Evolutionary conservation across 2,888 invertebrate species (phyloP).

Genomic region (Eretmocerus hayati): DNA sequence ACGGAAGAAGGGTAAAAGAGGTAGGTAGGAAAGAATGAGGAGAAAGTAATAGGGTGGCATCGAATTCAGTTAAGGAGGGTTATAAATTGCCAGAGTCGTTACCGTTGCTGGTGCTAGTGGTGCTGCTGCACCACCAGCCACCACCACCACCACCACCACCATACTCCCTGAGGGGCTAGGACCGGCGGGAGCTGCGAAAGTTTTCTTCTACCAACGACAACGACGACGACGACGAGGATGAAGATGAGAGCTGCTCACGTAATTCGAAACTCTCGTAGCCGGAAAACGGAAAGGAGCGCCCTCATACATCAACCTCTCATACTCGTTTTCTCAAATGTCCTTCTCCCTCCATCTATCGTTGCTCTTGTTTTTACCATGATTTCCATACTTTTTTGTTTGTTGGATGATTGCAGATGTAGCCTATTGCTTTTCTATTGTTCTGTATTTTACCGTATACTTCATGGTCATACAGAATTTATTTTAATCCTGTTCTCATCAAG

Average conservation of each 20-base stretch:
- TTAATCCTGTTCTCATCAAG: no score
- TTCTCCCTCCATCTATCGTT: background rate
- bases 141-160: no score
- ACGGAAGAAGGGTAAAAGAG: background rate
- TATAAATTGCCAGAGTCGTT: conserved; percentile 35
- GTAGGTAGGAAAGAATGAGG: conserved; percentile 8
- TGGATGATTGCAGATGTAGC: conserved; percentile 32
- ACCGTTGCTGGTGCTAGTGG: background rate
- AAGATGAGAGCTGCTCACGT: conserved; percentile 28
- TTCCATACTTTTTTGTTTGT: conserved; percentile 24
- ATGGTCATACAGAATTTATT: no score
- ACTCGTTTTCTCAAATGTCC: background rate
- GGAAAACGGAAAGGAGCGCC: conserved; percentile 38
- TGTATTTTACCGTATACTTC: no score
- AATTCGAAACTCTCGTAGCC: conserved; percentile 41
- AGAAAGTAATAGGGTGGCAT: conserved; percentile 32
- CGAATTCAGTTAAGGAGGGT: conserved; percentile 40
- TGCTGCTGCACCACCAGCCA: no score
- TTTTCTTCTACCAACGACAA: conserved; percentile 31
- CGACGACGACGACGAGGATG: conserved; percentile 25
- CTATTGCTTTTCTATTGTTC: no score
- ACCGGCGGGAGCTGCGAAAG: conserved; percentile 32
- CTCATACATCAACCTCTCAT: conserved; percentile 35
- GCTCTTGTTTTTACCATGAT: conserved; percentile 3
- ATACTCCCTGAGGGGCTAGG: conserved; percentile 29